These are phyloP conservation scores for Chondrosia reniformis DNA, from an alignment of 37 sponge, comb jelly and placozoan genomes.

Conservation along the genomic window DNA sequence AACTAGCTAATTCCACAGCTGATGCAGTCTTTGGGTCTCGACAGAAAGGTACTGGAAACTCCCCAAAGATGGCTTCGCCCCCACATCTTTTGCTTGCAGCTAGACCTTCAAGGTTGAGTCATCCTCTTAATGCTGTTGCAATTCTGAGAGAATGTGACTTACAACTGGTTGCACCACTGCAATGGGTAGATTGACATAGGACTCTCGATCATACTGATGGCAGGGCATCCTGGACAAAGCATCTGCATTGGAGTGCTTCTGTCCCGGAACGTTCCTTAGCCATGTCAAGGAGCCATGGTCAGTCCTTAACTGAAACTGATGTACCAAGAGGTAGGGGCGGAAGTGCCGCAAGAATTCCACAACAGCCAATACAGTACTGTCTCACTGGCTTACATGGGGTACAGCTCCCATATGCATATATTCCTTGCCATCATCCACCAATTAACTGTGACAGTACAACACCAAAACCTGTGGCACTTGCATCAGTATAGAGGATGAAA, in stretches of 20 bases:
- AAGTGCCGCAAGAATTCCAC: background rate
- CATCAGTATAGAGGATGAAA: background rate
- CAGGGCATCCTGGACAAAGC: background rate
- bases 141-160: too few species aligned
- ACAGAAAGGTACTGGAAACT: too few species aligned
- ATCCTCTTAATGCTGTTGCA: too few species aligned
- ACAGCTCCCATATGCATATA: background rate
- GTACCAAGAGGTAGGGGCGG: background rate
- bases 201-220: background rate
- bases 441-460: background rate
- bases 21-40: background rate
- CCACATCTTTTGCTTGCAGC: too few species aligned
- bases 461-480: background rate
- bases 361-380: constrained; percentile 17
- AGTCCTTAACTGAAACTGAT: background rate
- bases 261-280: background rate
- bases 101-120: too few species aligned
- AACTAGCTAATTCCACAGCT: background rate
- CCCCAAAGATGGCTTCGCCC: too few species aligned
- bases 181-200: background rate
- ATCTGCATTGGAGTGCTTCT: background rate
- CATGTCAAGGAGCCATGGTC: constrained; percentile 13
- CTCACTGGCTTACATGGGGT: background rate
- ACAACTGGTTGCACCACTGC: too few species aligned
- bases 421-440: background rate